Evolutionary conservation across 2,113 vertebrate genomes (phyloP).

Genomic region (Oplegnathus fasciatus): DNA sequence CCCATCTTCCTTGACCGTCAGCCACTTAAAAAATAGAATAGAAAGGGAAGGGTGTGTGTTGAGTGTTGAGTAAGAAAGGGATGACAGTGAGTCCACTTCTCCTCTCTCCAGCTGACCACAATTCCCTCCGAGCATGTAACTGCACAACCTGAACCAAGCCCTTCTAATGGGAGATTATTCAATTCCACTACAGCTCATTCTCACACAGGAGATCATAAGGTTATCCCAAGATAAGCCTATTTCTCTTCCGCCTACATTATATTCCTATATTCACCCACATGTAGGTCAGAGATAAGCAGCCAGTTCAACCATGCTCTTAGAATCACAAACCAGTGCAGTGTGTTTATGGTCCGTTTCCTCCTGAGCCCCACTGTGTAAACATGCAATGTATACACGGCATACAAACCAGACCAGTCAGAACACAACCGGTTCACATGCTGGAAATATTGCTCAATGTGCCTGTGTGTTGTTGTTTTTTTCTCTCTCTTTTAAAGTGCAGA

Average conservation of each 20-base stretch:
- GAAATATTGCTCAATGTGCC: conserved; percentile 70
- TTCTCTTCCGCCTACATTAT: conserved; percentile 39
- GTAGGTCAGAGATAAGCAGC: conserved; percentile 63
- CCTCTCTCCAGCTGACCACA: conserved; percentile 25
- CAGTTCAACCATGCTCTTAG: conserved; percentile 42
- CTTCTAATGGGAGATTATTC: conserved; percentile 14
- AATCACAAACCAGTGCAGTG: conserved; percentile 64
- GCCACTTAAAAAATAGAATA: conserved; percentile 60
- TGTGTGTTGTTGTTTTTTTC: conserved; percentile 24
- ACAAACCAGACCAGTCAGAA: conserved; percentile 53
- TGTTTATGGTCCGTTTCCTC: conserved; percentile 62
- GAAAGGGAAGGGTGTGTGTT: conserved; percentile 67
- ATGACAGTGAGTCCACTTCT: conserved; percentile 59
- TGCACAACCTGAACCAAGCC: not conserved
- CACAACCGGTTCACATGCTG: conserved; percentile 51
- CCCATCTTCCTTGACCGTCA: conserved; percentile 60
- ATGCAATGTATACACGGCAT: conserved; percentile 37
- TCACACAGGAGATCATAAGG: conserved; percentile 39
- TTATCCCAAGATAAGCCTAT: conserved; percentile 40
- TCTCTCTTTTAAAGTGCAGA: conserved; percentile 48
- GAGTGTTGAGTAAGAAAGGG: conserved; percentile 62
- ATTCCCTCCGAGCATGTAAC: not conserved
- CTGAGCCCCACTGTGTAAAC: conserved; percentile 54
- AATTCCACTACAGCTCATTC: conserved; percentile 15
- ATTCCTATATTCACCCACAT: conserved; percentile 51